Percentiles rank a stretch among this genome's conserved stretches.
Evolutionary conservation across 2,797 vertebrate genomes (phyloP).

Genomic region (Anguilla obscura): DNA sequence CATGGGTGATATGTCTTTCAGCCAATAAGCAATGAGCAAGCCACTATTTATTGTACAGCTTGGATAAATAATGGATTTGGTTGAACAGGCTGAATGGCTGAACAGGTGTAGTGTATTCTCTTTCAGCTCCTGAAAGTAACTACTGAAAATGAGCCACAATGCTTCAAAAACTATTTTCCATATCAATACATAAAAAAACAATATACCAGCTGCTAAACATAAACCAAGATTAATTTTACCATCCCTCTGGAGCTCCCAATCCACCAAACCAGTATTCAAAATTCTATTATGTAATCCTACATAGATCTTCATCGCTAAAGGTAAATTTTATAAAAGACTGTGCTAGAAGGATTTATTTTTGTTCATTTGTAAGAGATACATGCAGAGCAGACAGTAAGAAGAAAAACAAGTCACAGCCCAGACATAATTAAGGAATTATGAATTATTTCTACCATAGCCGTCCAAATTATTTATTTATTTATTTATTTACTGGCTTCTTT

Average conservation of each 20-base stretch:
- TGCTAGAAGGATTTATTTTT: neutral
- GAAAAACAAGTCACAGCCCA: too few species aligned
- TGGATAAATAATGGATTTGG: constrained; percentile 13
- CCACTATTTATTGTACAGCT: neutral
- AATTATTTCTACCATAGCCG: too few species aligned
- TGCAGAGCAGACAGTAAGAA: neutral
- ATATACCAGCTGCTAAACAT: neutral
- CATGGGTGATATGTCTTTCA: neutral
- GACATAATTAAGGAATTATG: too few species aligned
- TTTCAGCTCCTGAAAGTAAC: neutral
- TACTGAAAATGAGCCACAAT: neutral
- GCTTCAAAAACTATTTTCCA: constrained; percentile 14
- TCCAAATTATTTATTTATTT: too few species aligned
- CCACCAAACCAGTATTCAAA: neutral
- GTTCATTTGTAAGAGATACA: neutral
- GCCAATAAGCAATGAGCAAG: neutral
- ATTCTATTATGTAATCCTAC: neutral
- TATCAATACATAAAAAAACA: neutral
- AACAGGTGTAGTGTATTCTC: constrained; percentile 4
- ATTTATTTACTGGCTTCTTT: neutral
- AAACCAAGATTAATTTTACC: neutral
- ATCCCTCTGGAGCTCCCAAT: neutral
- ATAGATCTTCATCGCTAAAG: neutral
- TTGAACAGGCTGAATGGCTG: neutral
- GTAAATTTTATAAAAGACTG: neutral